Percentiles rank a stretch among this genome's conserved stretches.
phyloP scores from a whole-genome alignment of 2,797 vertebrate genomes.

The Phrynocephalus forsythii region DNA sequence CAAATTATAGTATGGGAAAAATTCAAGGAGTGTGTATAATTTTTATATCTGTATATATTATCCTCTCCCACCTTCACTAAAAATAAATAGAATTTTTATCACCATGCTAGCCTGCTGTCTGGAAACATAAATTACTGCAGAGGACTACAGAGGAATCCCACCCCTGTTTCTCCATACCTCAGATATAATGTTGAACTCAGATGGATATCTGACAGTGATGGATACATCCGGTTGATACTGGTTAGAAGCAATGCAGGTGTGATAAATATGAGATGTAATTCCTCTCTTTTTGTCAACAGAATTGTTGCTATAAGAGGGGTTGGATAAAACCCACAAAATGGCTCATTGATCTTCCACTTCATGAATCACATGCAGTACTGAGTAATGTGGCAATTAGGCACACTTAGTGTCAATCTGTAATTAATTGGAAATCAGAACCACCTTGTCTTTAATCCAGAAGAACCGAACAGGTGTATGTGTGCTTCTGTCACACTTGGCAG shows the following conservation, averaged over 20 bases:
- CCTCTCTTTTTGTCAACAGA: conserved; percentile 27
- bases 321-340: conserved; percentile 11
- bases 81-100: conserved; percentile 44
- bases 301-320: conserved; percentile 33
- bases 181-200: background rate
- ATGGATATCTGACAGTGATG: background rate
- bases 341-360: conserved; percentile 37
- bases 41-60: background rate
- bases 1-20: accelerated
- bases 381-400: conserved; percentile 43
- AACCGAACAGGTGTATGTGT: conserved; percentile 22
- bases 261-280: background rate
- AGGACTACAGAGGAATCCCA: background rate
- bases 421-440: conserved; percentile 55
- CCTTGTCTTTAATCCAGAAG: conserved; percentile 19
- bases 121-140: conserved; percentile 30
- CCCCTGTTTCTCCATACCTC: background rate
- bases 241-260: conserved; percentile 14
- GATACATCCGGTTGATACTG: background rate
- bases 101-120: background rate
- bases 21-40: background rate
- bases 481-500: conserved; percentile 20
- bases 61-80: conserved; percentile 33
- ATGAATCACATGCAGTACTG: conserved; percentile 40
- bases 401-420: conserved; percentile 39